A percentile compares a stretch with the other conserved stretches of the same genome.
Conservation (phyloP, 1,140 invertebrate species). For the Panulirus ornatus region DNA sequence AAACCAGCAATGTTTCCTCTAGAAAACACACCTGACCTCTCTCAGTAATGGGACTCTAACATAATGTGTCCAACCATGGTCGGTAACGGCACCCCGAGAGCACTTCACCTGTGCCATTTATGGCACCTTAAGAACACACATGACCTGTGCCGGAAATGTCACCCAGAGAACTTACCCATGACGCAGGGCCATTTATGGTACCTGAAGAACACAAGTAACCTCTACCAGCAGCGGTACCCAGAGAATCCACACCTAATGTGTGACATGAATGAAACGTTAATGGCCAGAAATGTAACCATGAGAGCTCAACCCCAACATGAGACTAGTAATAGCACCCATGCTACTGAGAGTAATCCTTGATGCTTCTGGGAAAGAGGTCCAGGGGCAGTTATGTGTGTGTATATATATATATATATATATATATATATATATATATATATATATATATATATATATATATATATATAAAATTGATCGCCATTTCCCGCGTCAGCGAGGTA, state of each 20-base stretch:
- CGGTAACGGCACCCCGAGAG: too few relatives aligned
- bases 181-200: too few relatives aligned
- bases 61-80: not conserved
- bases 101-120: too few relatives aligned
- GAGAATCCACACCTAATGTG: too few relatives aligned
- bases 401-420: conserved; percentile 27
- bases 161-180: too few relatives aligned
- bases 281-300: not conserved
- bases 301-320: not conserved
- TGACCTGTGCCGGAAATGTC: too few relatives aligned
- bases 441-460: conserved; percentile 28
- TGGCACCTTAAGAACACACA: too few relatives aligned
- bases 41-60: not conserved
- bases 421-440: conserved; percentile 22
- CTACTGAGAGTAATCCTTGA: not conserved
- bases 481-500: too few relatives aligned
- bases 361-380: not conserved
- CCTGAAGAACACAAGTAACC: too few relatives aligned
- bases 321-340: not conserved
- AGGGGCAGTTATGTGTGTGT: conserved; percentile 8
- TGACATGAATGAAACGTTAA: not conserved
- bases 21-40: not conserved
- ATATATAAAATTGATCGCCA: too few relatives aligned
- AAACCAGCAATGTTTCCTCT: not conserved
- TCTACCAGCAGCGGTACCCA: not conserved